Evolutionary conservation across 2,113 vertebrate genomes (phyloP).

Genomic region (Scomber japonicus): DNA sequence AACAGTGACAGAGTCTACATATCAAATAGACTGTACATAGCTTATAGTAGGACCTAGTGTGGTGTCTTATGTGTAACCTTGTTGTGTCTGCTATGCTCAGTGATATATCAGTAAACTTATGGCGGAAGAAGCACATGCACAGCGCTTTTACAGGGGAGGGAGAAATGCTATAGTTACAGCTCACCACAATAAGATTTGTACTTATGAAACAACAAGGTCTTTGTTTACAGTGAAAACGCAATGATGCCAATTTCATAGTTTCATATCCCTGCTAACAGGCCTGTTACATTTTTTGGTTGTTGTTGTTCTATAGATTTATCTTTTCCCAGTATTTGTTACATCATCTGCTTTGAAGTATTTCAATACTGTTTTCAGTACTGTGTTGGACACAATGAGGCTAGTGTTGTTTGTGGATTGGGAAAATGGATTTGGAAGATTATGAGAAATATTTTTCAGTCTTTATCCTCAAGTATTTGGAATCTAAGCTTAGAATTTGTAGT

Average conservation of each 20-base stretch:
- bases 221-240: slow-evolving; percentile 1
- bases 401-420: slow-evolving; percentile 57
- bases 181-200: neutral
- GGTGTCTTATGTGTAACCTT: slow-evolving; percentile 21
- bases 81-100: slow-evolving; percentile 9
- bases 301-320: neutral
- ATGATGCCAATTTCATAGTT: neutral
- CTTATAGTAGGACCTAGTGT: neutral
- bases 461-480: slow-evolving; percentile 60
- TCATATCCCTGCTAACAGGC: neutral
- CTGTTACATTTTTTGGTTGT: neutral
- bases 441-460: slow-evolving; percentile 60
- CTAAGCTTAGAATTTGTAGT: slow-evolving; percentile 37
- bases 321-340: slow-evolving; percentile 17
- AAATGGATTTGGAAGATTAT: slow-evolving; percentile 73
- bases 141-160: neutral
- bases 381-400: slow-evolving; percentile 57
- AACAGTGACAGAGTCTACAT: neutral
- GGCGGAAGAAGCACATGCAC: neutral
- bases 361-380: slow-evolving; percentile 26
- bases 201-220: neutral
- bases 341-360: slow-evolving; percentile 28
- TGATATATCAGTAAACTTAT: neutral
- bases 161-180: slow-evolving; percentile 1
- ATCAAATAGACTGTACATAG: neutral